phyloP scores from a whole-genome alignment of 1,140 invertebrate species.

The Lordiphosa collinella region DNA sequence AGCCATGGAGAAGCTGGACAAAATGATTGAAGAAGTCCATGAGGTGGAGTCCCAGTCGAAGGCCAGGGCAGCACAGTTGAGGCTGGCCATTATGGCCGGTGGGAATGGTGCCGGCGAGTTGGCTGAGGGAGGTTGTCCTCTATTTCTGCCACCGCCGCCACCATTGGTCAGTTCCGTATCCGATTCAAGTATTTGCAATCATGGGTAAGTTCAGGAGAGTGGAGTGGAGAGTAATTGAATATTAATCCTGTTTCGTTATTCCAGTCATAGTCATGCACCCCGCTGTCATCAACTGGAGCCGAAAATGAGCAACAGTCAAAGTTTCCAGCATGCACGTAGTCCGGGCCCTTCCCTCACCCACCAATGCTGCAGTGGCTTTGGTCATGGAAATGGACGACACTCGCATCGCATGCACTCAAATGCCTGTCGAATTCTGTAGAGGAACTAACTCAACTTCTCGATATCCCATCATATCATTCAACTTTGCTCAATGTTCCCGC shows the following conservation, averaged over 20 bases:
- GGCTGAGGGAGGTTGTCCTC: constrained; percentile 61
- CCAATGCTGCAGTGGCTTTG: constrained; percentile 74
- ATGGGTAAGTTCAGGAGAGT: constrained; percentile 60
- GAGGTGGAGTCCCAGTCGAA: constrained; percentile 66
- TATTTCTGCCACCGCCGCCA: constrained; percentile 67
- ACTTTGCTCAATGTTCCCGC: constrained; percentile 40
- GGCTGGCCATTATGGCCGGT: constrained; percentile 46
- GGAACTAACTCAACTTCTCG: neutral
- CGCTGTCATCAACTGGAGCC: constrained; percentile 63
- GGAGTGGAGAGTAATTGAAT: neutral
- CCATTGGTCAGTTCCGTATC: constrained; percentile 68
- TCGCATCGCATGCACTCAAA: constrained; percentile 78
- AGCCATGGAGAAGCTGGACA: constrained; percentile 77
- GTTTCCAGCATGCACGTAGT: constrained; percentile 64
- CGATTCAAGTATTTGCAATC: constrained; percentile 71
- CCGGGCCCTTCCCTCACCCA: constrained; percentile 52
- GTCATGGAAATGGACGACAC: constrained; percentile 73
- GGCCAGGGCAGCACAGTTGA: constrained; percentile 45
- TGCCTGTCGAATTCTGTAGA: constrained; percentile 70
- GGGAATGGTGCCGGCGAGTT: constrained; percentile 22
- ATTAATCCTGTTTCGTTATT: neutral
- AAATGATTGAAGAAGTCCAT: constrained; percentile 79
- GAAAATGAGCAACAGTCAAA: constrained; percentile 72
- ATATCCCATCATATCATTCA: constrained; percentile 29
- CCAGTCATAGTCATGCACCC: constrained; percentile 56